Percentiles rank a stretch among this genome's conserved stretches.
phyloP scores from a whole-genome alignment of 2,888 invertebrate species.

The Acholoe squamosa region DNA sequence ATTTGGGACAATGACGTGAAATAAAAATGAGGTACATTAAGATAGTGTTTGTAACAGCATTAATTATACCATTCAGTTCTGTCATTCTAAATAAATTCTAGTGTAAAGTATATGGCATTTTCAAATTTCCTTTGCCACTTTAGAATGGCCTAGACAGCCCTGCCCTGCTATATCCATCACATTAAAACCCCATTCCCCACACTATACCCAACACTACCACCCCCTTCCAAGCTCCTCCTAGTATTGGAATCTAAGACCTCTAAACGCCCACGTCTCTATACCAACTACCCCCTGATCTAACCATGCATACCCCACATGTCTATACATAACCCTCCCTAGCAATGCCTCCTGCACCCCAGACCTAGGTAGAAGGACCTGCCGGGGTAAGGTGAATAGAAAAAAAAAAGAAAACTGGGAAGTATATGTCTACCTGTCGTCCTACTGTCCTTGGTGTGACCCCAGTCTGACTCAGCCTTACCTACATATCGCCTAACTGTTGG shows the following conservation, averaged over 20 bases:
- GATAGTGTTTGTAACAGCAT: too few relatives aligned
- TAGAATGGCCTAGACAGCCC: too few relatives aligned
- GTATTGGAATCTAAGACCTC: too few relatives aligned
- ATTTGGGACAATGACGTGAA: too few relatives aligned
- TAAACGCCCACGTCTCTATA: not conserved
- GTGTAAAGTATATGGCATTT: too few relatives aligned
- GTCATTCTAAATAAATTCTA: too few relatives aligned
- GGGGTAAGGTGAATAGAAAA: not conserved
- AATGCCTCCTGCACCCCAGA: not conserved
- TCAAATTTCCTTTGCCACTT: too few relatives aligned
- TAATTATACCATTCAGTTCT: too few relatives aligned
- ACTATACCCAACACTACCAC: not conserved
- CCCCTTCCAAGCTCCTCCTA: not conserved
- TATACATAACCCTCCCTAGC: not conserved
- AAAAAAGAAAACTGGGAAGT: not conserved
- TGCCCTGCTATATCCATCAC: too few relatives aligned
- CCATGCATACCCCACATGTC: not conserved
- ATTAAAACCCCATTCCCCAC: too few relatives aligned
- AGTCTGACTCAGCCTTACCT: not conserved
- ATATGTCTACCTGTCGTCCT: constrained; percentile 22
- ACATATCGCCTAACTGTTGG: not conserved
- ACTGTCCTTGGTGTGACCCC: constrained; percentile 20
- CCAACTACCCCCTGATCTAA: not conserved
- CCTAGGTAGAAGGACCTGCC: not conserved
- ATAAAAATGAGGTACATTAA: too few relatives aligned